A percentile compares a stretch with the other conserved stretches of the same genome.
phyloP scores from a whole-genome alignment of 2,797 vertebrate genomes.

The Coranthus polyacanthus region DNA sequence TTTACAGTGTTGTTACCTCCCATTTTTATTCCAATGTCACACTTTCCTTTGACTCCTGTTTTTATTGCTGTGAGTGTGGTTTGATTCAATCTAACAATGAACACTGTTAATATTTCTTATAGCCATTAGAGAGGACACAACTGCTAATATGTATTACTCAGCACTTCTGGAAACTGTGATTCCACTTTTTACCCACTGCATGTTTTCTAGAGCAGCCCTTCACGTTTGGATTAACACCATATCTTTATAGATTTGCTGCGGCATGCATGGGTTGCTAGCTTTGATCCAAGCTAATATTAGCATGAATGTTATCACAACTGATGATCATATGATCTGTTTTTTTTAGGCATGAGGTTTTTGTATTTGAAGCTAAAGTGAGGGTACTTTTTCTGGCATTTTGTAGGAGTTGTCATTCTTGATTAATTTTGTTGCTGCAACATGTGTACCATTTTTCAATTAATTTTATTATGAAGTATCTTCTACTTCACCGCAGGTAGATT shows the following conservation, averaged over 20 bases:
- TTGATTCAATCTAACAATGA: slow-evolving; percentile 52
- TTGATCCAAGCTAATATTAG: slow-evolving; percentile 69
- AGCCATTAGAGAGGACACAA: slow-evolving; percentile 37
- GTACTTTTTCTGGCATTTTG: slow-evolving; percentile 61
- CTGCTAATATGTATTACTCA: slow-evolving; percentile 60
- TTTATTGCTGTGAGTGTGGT: slow-evolving; percentile 54
- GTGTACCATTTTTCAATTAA: slow-evolving; percentile 1
- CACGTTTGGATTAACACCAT: slow-evolving; percentile 65
- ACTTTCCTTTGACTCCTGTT: slow-evolving; percentile 85
- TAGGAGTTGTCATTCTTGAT: slow-evolving; percentile 37
- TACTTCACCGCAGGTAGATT: slow-evolving; percentile 17
- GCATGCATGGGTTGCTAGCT: slow-evolving; percentile 67
- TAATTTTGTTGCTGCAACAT: slow-evolving; percentile 40
- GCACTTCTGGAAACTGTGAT: slow-evolving; percentile 70
- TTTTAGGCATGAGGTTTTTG: slow-evolving; percentile 68
- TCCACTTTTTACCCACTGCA: slow-evolving; percentile 69
- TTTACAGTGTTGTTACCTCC: slow-evolving; percentile 38
- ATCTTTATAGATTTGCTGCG: slow-evolving; percentile 70
- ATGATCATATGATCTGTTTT: slow-evolving; percentile 48
- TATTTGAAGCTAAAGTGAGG: slow-evolving; percentile 55
- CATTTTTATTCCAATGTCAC: slow-evolving; percentile 53
- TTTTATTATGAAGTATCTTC: slow-evolving; percentile 22
- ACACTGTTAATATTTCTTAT: slow-evolving; percentile 40
- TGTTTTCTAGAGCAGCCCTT: slow-evolving; percentile 57
- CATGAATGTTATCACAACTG: slow-evolving; percentile 65